Conservation (phyloP, 2,113 vertebrate species). For the Bos javanicus region DNA sequence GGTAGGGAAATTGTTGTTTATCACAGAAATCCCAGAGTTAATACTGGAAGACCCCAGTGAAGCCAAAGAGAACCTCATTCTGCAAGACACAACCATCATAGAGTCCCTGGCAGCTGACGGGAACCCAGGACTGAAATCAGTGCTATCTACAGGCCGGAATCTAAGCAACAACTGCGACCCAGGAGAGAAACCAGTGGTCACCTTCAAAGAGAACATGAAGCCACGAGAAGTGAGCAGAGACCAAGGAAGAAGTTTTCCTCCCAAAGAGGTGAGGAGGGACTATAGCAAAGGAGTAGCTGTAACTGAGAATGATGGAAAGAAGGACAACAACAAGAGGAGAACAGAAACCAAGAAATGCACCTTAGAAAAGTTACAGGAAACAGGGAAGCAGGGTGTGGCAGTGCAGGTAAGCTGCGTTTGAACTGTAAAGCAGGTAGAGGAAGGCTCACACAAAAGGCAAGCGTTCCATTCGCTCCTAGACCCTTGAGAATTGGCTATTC, state of each 20-base stretch:
- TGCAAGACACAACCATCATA: constrained; percentile 88
- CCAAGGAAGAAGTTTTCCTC: constrained; percentile 82
- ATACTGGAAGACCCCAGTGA: constrained; percentile 92
- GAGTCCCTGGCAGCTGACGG: constrained; percentile 86
- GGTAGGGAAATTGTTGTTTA: constrained; percentile 92
- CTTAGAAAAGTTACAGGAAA: constrained; percentile 87
- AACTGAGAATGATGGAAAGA: constrained; percentile 89
- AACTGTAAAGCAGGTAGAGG: constrained; percentile 52
- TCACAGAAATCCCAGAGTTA: constrained; percentile 94
- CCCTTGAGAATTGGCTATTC: neutral
- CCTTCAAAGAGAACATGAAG: constrained; percentile 98
- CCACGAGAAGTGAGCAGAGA: constrained; percentile 92
- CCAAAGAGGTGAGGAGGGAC: constrained; percentile 88
- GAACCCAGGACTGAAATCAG: constrained; percentile 90
- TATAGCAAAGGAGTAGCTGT: constrained; percentile 84
- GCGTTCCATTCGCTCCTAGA: constrained; percentile 29
- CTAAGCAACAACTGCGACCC: constrained; percentile 87
- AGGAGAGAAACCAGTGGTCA: constrained; percentile 93
- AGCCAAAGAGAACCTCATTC: constrained; percentile 88
- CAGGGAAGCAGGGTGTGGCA: constrained; percentile 87
- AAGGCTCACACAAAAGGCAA: constrained; percentile 49
- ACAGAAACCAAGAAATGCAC: constrained; percentile 89
- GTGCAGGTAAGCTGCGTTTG: constrained; percentile 86
- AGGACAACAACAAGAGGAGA: constrained; percentile 92
- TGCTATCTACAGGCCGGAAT: constrained; percentile 91